Evolutionary conservation across 23 tunicate species (phyloP).

Genomic region (Diplosoma virens): DNA sequence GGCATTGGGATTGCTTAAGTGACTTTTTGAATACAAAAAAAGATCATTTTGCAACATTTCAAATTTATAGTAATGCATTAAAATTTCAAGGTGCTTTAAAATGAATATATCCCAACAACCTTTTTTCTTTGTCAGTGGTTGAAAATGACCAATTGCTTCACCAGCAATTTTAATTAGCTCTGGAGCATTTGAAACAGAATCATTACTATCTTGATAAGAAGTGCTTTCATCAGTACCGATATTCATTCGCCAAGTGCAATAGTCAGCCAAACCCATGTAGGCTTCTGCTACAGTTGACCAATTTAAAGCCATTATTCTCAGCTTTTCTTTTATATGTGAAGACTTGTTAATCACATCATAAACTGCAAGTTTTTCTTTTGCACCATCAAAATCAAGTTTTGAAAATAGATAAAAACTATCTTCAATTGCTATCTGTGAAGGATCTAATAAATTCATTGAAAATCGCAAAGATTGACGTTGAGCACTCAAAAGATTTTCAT

Average conservation of each 20-base stretch:
- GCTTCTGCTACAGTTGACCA: slow-evolving; percentile 23
- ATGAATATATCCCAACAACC: slow-evolving; percentile 60
- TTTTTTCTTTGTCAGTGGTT: background rate
- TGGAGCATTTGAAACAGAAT: background rate
- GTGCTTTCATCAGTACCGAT: background rate
- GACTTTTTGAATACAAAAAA: slow-evolving; percentile 10
- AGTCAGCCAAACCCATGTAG: slow-evolving; percentile 43
- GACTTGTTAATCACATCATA: slow-evolving; percentile 8
- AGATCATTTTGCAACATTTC: slow-evolving; percentile 21
- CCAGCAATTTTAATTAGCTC: slow-evolving; percentile 2
- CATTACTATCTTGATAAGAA: background rate
- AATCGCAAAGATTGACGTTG: background rate
- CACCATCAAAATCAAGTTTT: slow-evolving; percentile 22
- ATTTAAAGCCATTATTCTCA: background rate
- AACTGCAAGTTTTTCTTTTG: background rate
- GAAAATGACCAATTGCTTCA: slow-evolving; percentile 10
- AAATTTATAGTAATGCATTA: slow-evolving; percentile 12
- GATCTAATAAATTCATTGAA: slow-evolving; percentile 1
- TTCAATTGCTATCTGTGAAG: slow-evolving; percentile 36
- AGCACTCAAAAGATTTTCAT: background rate
- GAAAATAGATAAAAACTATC: slow-evolving; percentile 17
- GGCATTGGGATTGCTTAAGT: slow-evolving; percentile 61
- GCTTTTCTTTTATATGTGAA: background rate
- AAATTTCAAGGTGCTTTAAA: slow-evolving; percentile 32
- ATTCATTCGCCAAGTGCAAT: slow-evolving; percentile 22